Base-by-base conservation (phyloP, 2,888 invertebrate genomes). In the Deilephila elpenor region DNA sequence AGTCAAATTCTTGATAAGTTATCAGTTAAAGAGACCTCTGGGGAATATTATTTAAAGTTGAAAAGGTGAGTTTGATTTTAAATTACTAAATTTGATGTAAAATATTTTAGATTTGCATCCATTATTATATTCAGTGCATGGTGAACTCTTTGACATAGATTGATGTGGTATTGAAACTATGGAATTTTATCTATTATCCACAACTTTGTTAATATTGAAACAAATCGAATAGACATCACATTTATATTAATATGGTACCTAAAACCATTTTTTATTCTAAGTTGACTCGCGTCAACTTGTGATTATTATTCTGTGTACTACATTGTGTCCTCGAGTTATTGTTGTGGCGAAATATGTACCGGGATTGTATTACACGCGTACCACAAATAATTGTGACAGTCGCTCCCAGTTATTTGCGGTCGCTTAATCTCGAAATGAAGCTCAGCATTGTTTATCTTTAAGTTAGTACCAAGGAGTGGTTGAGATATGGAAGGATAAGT, bases 1-100 rank as follows among this genome's bases (percentile, higher is more conserved):
- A 96, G 96, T 80, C 97, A 98, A 95, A 99, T 99, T 88, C 97
- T 98, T 84, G 99, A 99, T 95, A 98, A 98, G 90, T 95, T 99
- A 84, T 97, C 98, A 62, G 96, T 99, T 75, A 97, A 98, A 89
- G 99, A 99, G 95, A 98, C 97, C 73, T 96, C 97, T 91, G 99
- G 99, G 90, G 96, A 96, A 89, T 95, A 97, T 89, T 96, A 96
- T 89, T 95, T 97, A 83, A 96, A 96, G 88, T 91, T 97, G 82
- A 95, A 95, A 80, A 95, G 96, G 92, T 95, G 76, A 80, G 89
- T 86, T 70, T 32, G 14, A 44, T 14, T 61, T 25, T 37, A 34
- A 61, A 20, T 62, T 59, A 64, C 70, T 67, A 29, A 37, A 32
- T 51, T 11, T 75, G 64, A 37, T 53, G 11, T 44, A 14, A 44